These are phyloP conservation scores for Berghia stephanieae DNA, from an alignment of 1,140 invertebrate genomes.

Conservation along the genomic window DNA sequence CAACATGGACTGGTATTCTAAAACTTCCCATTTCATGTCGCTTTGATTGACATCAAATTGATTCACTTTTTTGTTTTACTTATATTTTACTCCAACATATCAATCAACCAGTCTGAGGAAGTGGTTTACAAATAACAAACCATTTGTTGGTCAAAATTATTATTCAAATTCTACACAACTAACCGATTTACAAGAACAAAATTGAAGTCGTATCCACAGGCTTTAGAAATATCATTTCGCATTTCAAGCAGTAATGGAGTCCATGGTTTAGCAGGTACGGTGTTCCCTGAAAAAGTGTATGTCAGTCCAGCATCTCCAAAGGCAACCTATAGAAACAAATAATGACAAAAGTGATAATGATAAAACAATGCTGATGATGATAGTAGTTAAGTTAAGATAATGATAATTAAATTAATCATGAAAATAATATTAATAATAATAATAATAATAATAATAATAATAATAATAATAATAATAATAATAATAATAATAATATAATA, in stretches of 20 bases:
- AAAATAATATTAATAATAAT: neutral
- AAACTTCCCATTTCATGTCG: no score
- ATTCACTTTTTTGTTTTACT: no score
- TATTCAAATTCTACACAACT: no score
- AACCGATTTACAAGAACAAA: slow-evolving; percentile 80
- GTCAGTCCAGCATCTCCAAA: slow-evolving; percentile 74
- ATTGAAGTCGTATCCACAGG: slow-evolving; percentile 73
- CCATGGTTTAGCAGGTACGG: slow-evolving; percentile 75
- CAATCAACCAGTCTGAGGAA: no score
- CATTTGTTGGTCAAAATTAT: no score
- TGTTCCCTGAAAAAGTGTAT: slow-evolving; percentile 75
- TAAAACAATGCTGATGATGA: neutral
- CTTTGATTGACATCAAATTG: no score
- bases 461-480: neutral
- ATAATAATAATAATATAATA: neutral
- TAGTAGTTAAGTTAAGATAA: neutral
- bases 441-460: neutral
- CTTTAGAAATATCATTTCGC: slow-evolving; percentile 68
- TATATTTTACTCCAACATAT: no score
- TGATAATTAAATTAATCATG: neutral
- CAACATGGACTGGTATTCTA: no score
- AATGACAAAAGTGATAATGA: no score
- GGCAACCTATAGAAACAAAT: slow-evolving; percentile 67
- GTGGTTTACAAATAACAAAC: no score
- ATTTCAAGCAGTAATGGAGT: slow-evolving; percentile 69